These are phyloP conservation scores for Melanophora roralis DNA, from an alignment of 2,888 invertebrate species.

Conservation along the genomic window DNA sequence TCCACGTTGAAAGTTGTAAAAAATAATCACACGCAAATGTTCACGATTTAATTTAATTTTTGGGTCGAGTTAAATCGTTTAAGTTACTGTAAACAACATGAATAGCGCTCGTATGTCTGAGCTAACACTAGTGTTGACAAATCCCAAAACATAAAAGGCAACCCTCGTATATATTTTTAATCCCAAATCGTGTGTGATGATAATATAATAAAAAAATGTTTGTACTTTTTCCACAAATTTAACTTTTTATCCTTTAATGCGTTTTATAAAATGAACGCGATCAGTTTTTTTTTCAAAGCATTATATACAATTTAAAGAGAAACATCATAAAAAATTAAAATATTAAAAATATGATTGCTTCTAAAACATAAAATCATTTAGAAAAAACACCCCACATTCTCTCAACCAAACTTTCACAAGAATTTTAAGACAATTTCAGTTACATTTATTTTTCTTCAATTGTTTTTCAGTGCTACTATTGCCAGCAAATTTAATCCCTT, in stretches of 20 bases:
- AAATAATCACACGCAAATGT: too few species aligned
- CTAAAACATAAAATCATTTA: conserved; percentile 12
- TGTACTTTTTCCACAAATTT: conserved; percentile 14
- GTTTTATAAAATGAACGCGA: conserved; percentile 27
- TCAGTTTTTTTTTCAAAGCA: background rate
- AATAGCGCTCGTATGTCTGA: too few species aligned
- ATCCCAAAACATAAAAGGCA: too few species aligned
- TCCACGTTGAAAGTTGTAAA: too few species aligned
- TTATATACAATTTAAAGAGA: conserved; percentile 39
- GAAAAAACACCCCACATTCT: conserved; percentile 1
- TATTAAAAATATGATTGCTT: conserved; percentile 19
- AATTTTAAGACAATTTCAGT: background rate
- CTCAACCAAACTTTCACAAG: background rate
- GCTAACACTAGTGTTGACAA: too few species aligned
- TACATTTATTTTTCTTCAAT: background rate
- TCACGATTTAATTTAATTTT: too few species aligned
- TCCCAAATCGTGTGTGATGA: too few species aligned
- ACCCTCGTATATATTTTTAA: too few species aligned
- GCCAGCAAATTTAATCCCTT: background rate
- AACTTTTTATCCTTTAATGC: conserved; percentile 47
- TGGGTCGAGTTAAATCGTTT: too few species aligned
- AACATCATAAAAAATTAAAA: conserved; percentile 22
- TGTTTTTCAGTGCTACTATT: conserved; percentile 30
- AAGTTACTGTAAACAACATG: too few species aligned
- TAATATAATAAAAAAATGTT: background rate